Conservation (phyloP, 2,113 vertebrate species). For the Sula dactylatra region DNA sequence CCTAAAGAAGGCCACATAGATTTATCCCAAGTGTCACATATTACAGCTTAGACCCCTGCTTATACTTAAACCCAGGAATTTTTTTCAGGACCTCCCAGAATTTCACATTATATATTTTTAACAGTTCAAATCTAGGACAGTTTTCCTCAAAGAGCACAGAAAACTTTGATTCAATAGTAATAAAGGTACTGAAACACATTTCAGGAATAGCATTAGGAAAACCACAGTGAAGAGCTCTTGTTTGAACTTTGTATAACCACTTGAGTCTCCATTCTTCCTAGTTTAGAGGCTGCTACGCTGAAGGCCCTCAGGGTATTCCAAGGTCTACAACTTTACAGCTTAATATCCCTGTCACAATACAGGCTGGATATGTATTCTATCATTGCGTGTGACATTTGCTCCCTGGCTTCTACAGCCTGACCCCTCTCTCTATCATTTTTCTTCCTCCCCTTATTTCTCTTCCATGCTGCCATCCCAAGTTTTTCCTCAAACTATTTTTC, state of each 20-base stretch:
- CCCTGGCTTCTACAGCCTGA: neutral
- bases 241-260: neutral
- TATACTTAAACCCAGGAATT: no score
- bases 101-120: neutral
- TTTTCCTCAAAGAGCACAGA: no score
- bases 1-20: rapidly evolving
- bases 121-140: rapidly evolving
- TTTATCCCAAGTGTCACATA: neutral
- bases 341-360: neutral
- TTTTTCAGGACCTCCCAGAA: neutral
- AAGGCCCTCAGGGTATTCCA: neutral
- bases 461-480: neutral
- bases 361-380: rapidly evolving
- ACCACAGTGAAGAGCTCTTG: neutral
- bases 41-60: neutral
- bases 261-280: neutral
- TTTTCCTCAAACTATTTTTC: neutral
- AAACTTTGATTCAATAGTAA: no score
- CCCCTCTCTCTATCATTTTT: neutral
- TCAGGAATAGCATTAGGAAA: neutral
- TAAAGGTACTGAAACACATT: neutral
- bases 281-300: neutral
- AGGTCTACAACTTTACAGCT: neutral
- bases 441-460: neutral
- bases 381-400: rapidly evolving